Evolutionary conservation across 2,888 invertebrate genomes (phyloP), one percentile per base, ranked within the genome.

Genomic region (Eristalis tenax): DNA sequence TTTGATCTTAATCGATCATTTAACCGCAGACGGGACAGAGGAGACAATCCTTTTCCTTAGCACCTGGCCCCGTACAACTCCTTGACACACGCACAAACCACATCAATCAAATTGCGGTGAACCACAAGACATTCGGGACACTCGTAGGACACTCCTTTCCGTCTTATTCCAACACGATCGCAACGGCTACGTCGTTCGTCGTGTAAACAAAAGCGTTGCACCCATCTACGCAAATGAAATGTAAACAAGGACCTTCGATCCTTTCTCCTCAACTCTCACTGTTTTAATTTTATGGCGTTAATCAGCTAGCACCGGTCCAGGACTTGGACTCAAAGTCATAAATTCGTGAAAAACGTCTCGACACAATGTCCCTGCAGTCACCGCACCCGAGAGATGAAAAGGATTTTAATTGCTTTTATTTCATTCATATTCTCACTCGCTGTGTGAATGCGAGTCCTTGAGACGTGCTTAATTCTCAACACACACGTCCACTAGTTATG

Each of bases 201-300:
- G 32, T 15, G 6, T 26, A 73, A 32, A 73, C 59, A 66, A 80
- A 68, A 50, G 10, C 6, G 15, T 26, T 23, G 40, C 38, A 26
- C 26, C 64, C 40, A 43, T 56, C 43, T 35, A 79, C 65, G 59
- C 40, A 73, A 74, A 80, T 73, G 32, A 82, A 70, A 82, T 76
- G 76, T 76, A 82, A 82, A 82, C 76, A 82, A 82, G 22, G 70
- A 70, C 65, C 82, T 76, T 61, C 50, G 70, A 66, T 70, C 69
- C 76, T 65, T 76, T 66, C 61, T 73, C 23, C 15, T 65, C 32
- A 68, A 70, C 68, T 18, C 50, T 8, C 8, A 4, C 50, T 28
- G 26, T 64, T 11, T 23, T 28, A 50, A 61, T 73, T 68, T 74
- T 63, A 74, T 80, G 50, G 38, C 68, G 35, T 68, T 80, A 63